A percentile compares a stretch with the other conserved stretches of the same genome.
Evolutionary conservation across 2,797 vertebrate genomes (phyloP).

Genomic region (Nothura maculosa): DNA sequence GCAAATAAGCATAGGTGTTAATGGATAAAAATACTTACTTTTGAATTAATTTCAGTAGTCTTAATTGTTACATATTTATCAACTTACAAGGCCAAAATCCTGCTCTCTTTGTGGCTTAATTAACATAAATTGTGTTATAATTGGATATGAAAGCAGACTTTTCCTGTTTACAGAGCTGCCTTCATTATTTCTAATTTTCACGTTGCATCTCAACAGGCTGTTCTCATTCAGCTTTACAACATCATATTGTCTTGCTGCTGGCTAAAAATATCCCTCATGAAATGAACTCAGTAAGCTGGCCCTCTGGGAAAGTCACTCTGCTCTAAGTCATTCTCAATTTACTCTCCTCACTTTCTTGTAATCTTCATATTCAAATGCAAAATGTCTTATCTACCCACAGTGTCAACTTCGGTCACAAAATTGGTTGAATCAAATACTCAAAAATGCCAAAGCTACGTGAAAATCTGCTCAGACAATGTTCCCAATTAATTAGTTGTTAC

Average conservation of each 20-base stretch:
- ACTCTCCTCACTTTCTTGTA: neutral
- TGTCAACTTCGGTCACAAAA: neutral
- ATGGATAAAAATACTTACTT: neutral
- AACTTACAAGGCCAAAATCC: neutral
- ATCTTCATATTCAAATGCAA: neutral
- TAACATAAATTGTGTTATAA: neutral
- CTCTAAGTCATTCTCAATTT: neutral
- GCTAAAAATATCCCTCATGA: neutral
- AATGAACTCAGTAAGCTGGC: neutral
- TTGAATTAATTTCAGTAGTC: neutral
- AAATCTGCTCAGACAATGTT: neutral
- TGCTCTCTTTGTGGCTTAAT: neutral
- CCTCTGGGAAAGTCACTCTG: neutral
- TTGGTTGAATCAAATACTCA: neutral
- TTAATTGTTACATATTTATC: neutral
- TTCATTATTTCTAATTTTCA: neutral
- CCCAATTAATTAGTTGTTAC: neutral
- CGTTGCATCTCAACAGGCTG: neutral
- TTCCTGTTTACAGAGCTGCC: neutral
- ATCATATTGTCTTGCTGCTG: neutral
- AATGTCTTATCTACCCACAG: neutral
- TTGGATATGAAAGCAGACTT: neutral
- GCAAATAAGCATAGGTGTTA: neutral
- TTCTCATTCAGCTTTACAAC: conserved; percentile 23
- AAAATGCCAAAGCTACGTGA: neutral